Conservation (phyloP, 2,888 invertebrate species). For the Pyrrhosoma nymphula region DNA sequence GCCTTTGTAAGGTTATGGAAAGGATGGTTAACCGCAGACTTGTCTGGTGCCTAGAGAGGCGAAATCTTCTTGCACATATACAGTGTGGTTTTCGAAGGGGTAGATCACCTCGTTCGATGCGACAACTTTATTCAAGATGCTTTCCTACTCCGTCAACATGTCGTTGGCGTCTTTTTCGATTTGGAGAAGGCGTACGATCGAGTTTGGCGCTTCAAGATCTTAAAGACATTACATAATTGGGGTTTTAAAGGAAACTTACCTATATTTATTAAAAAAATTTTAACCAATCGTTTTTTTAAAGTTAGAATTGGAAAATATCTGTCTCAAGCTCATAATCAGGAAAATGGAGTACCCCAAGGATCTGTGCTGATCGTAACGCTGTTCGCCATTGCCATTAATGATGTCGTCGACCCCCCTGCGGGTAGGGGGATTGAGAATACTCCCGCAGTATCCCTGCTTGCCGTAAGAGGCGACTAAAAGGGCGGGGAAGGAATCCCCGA, state of each 20-base stretch:
- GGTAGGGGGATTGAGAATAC: too few relatives aligned
- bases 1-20: background rate
- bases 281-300: too few relatives aligned
- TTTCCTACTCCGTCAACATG: background rate
- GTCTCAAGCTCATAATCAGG: too few relatives aligned
- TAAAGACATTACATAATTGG: background rate
- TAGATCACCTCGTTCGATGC: background rate
- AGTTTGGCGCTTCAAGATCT: background rate
- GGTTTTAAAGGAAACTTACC: background rate
- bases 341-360: too few relatives aligned
- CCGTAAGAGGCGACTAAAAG: too few relatives aligned
- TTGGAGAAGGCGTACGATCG: background rate
- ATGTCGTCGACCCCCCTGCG: too few relatives aligned
- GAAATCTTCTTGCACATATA: background rate
- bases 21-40: background rate
- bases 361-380: too few relatives aligned
- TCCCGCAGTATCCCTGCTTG: too few relatives aligned
- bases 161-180: background rate
- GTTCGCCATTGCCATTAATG: too few relatives aligned
- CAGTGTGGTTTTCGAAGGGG: background rate
- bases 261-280: too few relatives aligned
- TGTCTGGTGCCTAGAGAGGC: background rate
- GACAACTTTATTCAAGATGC: background rate
- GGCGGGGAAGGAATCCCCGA: too few relatives aligned
- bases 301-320: too few relatives aligned